A percentile compares a stretch with the other conserved stretches of the same genome.
Evolutionary conservation across 2,888 invertebrate species (phyloP).

Genomic region (Mystacides longicornis): DNA sequence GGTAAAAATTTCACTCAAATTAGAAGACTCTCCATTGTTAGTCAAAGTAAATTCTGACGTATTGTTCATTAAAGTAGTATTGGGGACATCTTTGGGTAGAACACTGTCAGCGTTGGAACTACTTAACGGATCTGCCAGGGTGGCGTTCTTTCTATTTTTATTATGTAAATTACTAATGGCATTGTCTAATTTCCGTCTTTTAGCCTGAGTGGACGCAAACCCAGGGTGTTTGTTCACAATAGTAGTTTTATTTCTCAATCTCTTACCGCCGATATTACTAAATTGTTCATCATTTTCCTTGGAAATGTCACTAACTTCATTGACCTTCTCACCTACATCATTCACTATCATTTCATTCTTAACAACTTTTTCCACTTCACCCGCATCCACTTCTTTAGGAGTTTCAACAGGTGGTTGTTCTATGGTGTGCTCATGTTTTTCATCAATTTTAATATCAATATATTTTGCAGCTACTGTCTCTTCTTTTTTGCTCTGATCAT

Average conservation of each 20-base stretch:
- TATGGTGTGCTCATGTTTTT: constrained; percentile 26
- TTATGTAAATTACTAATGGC: constrained; percentile 38
- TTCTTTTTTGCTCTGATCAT: constrained; percentile 12
- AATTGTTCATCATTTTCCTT: constrained; percentile 19
- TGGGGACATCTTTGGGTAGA: constrained; percentile 10
- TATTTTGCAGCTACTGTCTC: constrained; percentile 1
- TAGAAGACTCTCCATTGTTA: constrained; percentile 49
- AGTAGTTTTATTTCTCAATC: constrained; percentile 18
- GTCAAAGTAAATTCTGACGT: constrained; percentile 37
- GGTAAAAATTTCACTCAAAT: constrained; percentile 43
- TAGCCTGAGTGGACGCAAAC: constrained; percentile 38
- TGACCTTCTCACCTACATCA: constrained; percentile 10
- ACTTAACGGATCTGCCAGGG: neutral
- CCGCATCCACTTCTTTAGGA: constrained; percentile 33
- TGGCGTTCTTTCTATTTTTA: neutral
- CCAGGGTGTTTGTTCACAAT: constrained; percentile 28
- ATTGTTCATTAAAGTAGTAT: constrained; percentile 24
- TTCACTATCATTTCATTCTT: constrained; percentile 35
- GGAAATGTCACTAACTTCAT: constrained; percentile 12
- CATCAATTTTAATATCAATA: neutral
- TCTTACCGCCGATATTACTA: constrained; percentile 11
- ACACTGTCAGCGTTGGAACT: constrained; percentile 19
- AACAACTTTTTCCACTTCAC: constrained; percentile 28
- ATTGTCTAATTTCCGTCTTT: constrained; percentile 43
- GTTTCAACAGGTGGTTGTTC: constrained; percentile 32